Evolutionary conservation across 30 jellyfish, hydroid and myxozoan species (phyloP), one percentile per base, ranked within the genome.

Genomic region (Aurelia aurita): DNA sequence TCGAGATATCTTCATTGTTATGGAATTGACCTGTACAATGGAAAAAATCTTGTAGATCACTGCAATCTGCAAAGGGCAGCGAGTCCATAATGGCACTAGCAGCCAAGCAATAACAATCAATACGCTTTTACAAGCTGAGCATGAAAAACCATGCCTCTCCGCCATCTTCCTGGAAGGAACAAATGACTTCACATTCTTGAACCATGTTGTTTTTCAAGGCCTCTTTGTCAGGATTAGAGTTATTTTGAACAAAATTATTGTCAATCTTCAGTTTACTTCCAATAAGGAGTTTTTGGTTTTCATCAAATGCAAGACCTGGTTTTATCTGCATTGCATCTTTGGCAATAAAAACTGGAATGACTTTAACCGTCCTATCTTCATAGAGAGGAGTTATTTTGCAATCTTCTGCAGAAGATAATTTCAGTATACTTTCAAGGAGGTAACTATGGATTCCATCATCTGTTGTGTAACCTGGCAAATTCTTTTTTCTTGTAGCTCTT

Each of bases 131-230:
- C n/a, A n/a, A n/a, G n/a, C n/a, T n/a, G n/a, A n/a, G n/a, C n/a
- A n/a, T n/a, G n/a, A n/a, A n/a, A n/a, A n/a, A n/a, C n/a, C n/a
- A n/a, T n/a, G n/a, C n/a, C n/a, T n/a, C n/a, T n/a, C n/a, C n/a
- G n/a, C n/a, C n/a, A n/a, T n/a, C n/a, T n/a, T n/a, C n/a, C 25
- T 19, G 69, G 20, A 7, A 58, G 20, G 19, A 27, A 58, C n/a
- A n/a, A 21, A 61, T 25, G 12, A 59, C 79, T 59, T 77, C 88
- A 18, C 68, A 32, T 54, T 77, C 88, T 32, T 77, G 88, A 34
- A 77, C 88, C 68, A 77, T 77, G 66, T 27, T 25, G 3, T 61
- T 29, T 58, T 59, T 77, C 77, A 77, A 61, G n/a, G 79, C 64
- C 21, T 59, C 79, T 61, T 3, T 57, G 79, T 59, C 79, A 9